A percentile compares a stretch with the other conserved stretches of the same genome.
phyloP scores from a whole-genome alignment of 2,797 vertebrate genomes.

The Hybognathus amarus region DNA sequence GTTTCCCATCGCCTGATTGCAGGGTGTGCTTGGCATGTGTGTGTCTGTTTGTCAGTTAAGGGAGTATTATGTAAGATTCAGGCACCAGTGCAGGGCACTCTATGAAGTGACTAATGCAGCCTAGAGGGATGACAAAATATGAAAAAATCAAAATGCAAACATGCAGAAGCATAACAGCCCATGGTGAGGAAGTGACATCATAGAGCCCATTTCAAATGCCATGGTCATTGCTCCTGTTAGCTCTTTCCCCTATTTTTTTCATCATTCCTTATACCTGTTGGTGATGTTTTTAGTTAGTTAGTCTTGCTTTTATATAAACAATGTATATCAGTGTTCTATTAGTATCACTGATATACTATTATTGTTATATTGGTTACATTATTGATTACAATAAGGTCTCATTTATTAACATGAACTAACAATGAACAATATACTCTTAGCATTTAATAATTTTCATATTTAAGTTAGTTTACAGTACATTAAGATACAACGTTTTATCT shows the following conservation, averaged over 20 bases:
- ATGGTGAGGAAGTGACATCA: constrained; percentile 41
- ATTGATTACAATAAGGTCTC: too few species aligned
- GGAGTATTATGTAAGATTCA: constrained; percentile 53
- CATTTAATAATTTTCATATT: too few species aligned
- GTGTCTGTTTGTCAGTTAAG: constrained; percentile 36
- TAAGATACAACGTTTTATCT: too few species aligned
- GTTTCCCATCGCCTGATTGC: constrained; percentile 45
- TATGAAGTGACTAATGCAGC: constrained; percentile 47
- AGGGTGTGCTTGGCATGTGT: constrained; percentile 31
- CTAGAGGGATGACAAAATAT: constrained; percentile 48
- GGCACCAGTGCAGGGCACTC: constrained; percentile 38
- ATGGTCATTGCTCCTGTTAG: neutral
- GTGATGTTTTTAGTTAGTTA: neutral
- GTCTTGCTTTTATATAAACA: too few species aligned
- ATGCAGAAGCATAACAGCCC: constrained; percentile 45
- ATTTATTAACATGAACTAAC: too few species aligned
- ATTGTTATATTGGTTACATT: too few species aligned
- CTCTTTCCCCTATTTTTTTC: neutral
- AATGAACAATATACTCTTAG: too few species aligned
- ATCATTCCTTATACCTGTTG: constrained; percentile 21
- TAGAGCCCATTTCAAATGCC: constrained; percentile 35
- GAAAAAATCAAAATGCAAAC: constrained; percentile 49
- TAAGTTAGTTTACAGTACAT: too few species aligned
- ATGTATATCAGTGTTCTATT: too few species aligned
- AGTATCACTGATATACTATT: too few species aligned